phyloP scores from a whole-genome alignment of 2,113 vertebrate genomes.

The Bos indicus region DNA sequence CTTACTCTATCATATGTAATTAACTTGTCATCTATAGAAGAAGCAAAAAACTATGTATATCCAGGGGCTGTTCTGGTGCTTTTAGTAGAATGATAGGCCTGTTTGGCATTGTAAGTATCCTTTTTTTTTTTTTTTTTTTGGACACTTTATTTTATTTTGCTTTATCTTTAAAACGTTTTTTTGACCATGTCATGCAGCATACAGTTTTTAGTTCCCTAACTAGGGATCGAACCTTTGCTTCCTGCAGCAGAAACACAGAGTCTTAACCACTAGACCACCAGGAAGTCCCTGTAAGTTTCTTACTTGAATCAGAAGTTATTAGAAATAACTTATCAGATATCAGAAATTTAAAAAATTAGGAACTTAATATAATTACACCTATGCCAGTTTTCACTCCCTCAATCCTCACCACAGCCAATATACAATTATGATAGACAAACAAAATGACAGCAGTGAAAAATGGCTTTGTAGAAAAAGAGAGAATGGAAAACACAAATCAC shows the following conservation, averaged over 20 bases:
- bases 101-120: neutral
- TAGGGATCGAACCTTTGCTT: neutral
- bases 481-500: neutral
- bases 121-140: neutral
- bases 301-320: neutral
- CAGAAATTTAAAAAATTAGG: slow-evolving; percentile 4
- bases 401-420: neutral
- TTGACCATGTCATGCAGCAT: neutral
- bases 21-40: slow-evolving; percentile 8
- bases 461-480: neutral
- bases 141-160: neutral
- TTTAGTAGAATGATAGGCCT: neutral
- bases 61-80: neutral
- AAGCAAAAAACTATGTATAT: neutral
- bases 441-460: neutral
- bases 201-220: neutral
- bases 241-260: neutral
- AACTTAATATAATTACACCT: neutral
- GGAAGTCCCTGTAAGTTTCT: neutral
- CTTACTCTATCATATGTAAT: slow-evolving; percentile 33
- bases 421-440: neutral
- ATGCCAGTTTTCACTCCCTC: neutral
- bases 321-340: neutral
- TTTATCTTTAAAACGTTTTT: neutral
- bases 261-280: neutral